These are phyloP conservation scores for Silurus asotus DNA, from an alignment of 2,113 vertebrate genomes.

Conservation along the genomic window DNA sequence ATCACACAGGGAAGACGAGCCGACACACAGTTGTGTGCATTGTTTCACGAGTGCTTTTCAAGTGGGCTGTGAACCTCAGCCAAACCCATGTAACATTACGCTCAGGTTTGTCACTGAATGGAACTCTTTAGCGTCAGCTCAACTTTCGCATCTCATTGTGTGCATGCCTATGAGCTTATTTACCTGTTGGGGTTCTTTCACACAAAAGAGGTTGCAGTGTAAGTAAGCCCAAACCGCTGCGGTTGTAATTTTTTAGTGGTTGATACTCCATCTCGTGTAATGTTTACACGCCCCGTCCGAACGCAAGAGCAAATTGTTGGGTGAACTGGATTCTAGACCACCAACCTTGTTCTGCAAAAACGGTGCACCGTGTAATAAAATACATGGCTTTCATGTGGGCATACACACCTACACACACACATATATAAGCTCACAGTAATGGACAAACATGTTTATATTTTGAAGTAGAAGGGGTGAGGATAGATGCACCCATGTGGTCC, in stretches of 20 bases:
- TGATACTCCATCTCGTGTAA: constrained; percentile 47
- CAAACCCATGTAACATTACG: constrained; percentile 30
- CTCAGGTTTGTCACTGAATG: constrained; percentile 25
- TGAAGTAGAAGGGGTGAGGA: background rate
- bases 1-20: constrained; percentile 16
- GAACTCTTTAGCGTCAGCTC: constrained; percentile 45
- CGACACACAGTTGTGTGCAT: constrained; percentile 36
- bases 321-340: constrained; percentile 52
- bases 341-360: constrained; percentile 51
- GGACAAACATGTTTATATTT: constrained; percentile 26
- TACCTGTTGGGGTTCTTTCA: constrained; percentile 43
- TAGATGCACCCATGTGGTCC: constrained; percentile 17
- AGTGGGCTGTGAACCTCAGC: constrained; percentile 16
- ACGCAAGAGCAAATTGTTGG: constrained; percentile 42
- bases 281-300: constrained; percentile 31
- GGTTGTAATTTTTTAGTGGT: constrained; percentile 49
- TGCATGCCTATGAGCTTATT: constrained; percentile 40
- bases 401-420: background rate
- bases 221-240: constrained; percentile 13
- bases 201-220: constrained; percentile 25
- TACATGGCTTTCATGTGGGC: constrained; percentile 30
- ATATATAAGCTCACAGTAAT: constrained; percentile 7
- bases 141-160: constrained; percentile 37
- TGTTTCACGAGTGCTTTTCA: constrained; percentile 44
- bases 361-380: background rate